Percentiles rank a stretch among this genome's conserved stretches.
Conservation (phyloP, 2,113 vertebrate genomes). For the Morone saxatilis region DNA sequence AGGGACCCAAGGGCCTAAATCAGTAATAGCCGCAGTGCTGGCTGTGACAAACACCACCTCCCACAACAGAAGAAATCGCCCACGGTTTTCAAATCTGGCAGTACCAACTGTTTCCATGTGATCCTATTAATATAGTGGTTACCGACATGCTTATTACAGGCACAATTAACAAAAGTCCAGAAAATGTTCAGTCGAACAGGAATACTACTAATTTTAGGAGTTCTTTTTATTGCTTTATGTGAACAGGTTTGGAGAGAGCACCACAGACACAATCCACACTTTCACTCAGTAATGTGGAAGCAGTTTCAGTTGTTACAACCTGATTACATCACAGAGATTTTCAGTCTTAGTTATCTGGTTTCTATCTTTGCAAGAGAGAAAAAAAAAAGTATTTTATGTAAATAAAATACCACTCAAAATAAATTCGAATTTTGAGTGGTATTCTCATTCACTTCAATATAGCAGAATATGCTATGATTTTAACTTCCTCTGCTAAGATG, state of each 20-base stretch:
- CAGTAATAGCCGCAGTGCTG: constrained; percentile 64
- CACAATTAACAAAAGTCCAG: constrained; percentile 29
- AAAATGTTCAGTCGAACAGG: neutral
- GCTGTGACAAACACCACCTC: constrained; percentile 68
- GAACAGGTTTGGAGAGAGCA: neutral
- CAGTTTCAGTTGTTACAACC: constrained; percentile 53
- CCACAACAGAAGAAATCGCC: constrained; percentile 65
- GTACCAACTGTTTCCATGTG: constrained; percentile 57
- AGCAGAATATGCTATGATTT: neutral
- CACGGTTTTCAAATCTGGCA: constrained; percentile 69
- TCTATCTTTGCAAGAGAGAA: constrained; percentile 1
- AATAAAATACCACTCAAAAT: neutral
- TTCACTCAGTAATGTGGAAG: neutral
- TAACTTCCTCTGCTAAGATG: neutral
- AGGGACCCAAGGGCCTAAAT: constrained; percentile 61
- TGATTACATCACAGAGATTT: constrained; percentile 60
- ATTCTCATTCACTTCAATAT: neutral
- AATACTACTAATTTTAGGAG: constrained; percentile 2
- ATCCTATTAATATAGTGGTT: constrained; percentile 54
- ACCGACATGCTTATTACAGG: constrained; percentile 11
- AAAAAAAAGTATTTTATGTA: neutral
- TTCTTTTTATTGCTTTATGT: constrained; percentile 1
- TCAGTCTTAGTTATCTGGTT: constrained; percentile 18
- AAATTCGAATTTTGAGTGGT: neutral
- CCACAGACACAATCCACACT: neutral